Percentiles rank a stretch among this genome's conserved stretches.
Conservation (phyloP, 1,140 invertebrate genomes). For the Drosophila aff. region DNA sequence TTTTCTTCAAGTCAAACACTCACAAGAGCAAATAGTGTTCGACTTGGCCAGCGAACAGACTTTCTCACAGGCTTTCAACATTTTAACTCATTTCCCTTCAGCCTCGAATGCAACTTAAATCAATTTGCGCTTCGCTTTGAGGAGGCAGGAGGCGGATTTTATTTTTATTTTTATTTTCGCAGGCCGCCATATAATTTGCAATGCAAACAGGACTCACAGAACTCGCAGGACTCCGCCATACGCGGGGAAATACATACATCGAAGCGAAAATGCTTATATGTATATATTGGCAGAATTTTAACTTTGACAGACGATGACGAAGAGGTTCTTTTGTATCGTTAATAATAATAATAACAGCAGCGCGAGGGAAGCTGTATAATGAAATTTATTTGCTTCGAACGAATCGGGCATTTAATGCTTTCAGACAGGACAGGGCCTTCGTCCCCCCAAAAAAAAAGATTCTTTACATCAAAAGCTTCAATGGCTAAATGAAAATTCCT, state of each 20-base stretch:
- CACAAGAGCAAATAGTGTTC: conserved; percentile 2
- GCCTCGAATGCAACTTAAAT: conserved; percentile 41
- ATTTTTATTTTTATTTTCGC: conserved; percentile 8
- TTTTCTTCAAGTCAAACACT: neutral
- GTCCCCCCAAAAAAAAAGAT: neutral
- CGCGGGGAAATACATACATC: conserved; percentile 4
- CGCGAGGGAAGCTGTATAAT: conserved; percentile 27
- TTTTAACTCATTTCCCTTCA: conserved; percentile 24
- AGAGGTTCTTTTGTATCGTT: conserved; percentile 39
- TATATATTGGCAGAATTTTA: conserved; percentile 30
- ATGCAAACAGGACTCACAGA: conserved; percentile 46
- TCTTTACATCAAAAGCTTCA: conserved; percentile 28
- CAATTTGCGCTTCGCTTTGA: conserved; percentile 41
- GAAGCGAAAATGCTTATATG: conserved; percentile 13
- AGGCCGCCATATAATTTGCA: conserved; percentile 47
- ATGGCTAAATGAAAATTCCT: conserved; percentile 52
- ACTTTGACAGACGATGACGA: conserved; percentile 44
- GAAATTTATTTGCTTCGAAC: conserved; percentile 37
- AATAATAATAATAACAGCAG: conserved; percentile 30
- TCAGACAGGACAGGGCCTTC: neutral
- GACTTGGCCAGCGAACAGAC: neutral
- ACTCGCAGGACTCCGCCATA: conserved; percentile 8
- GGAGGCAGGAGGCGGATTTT: conserved; percentile 7
- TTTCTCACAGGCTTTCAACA: conserved; percentile 12
- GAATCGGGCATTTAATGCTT: conserved; percentile 10